Evolutionary conservation across 2,888 invertebrate genomes (phyloP), one percentile per base, ranked within the genome.

Genomic region (Orgyia antiqua): DNA sequence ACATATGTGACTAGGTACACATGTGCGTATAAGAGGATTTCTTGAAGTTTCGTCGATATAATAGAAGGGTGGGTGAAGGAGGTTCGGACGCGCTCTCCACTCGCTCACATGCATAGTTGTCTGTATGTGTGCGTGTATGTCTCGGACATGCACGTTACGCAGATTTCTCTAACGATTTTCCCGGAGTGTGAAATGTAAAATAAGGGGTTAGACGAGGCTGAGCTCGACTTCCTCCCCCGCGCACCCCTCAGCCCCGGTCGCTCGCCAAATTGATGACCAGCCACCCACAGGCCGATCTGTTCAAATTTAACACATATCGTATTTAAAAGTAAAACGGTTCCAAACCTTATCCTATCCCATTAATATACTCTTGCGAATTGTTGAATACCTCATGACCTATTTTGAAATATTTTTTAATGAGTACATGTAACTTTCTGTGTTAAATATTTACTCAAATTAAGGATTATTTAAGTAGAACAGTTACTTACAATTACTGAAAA

Each of bases 91-190:
- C 29, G 36, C 31, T 32, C 29, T 10, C 31, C 31, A 28, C 31
- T 27, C 21, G 24, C 63, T 57, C 61, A 59, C 62, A 56, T 56
- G 58, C 53, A 39, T 36, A 42, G 58, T 33, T 32, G 44, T 31
- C 56, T 39, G 51, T 60, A 82, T 78, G 78, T 79, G 78, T 78
- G 80, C 65, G 76, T 19, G 29, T 71, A 66, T 65, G 75, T 78
- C 79, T 80, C 80, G 79, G 83, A 79, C 84, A 79, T 74, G 76
- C 80, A 80, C 76, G 82, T 66, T 80, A 84, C 80, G 84, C 84
- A 84, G 84, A 86, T 86, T 86, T 86, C 84, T 80, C 83, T 84
- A 84, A 86, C 84, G 84, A 84, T 84, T 86, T 86, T 86, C 84
- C 83, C 82, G 74, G 82, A 86, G 84, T 86, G 84, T 86, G 84